These are phyloP conservation scores for Cardiocondyla obscurior DNA, from an alignment of 1,140 invertebrate species.

Conservation along the genomic window DNA sequence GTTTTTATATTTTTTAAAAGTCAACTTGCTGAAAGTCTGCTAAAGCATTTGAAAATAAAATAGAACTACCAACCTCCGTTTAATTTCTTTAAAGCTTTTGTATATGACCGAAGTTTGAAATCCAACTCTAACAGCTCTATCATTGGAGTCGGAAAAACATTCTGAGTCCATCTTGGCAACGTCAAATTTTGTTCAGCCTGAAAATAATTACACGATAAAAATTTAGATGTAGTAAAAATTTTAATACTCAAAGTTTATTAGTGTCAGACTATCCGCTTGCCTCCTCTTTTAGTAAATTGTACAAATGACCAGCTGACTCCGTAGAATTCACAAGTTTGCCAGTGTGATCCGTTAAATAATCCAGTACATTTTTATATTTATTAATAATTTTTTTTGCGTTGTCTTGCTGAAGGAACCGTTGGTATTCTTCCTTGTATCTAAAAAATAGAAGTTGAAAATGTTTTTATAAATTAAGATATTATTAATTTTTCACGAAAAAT, in stretches of 20 bases:
- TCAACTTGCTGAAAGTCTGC: no score
- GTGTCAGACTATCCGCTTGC: conserved; percentile 55
- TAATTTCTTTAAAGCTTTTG: conserved; percentile 73
- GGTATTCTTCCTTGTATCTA: conserved; percentile 73
- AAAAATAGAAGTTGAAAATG: neutral
- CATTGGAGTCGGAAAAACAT: conserved; percentile 78
- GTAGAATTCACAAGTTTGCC: conserved; percentile 75
- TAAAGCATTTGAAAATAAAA: no score
- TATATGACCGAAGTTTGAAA: conserved; percentile 76
- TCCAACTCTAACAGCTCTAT: conserved; percentile 75
- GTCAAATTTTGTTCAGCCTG: conserved; percentile 78
- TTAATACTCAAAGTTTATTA: neutral
- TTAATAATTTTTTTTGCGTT: conserved; percentile 66
- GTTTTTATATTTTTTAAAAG: neutral
- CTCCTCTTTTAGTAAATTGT: conserved; percentile 80
- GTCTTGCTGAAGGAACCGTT: conserved; percentile 59
- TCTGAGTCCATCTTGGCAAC: conserved; percentile 76
- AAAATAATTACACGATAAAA: conserved; percentile 9
- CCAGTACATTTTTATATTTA: conserved; percentile 75
- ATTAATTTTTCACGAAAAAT: neutral
- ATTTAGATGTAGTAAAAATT: neutral
- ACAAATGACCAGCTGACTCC: conserved; percentile 72
- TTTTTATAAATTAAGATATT: neutral
- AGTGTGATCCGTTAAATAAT: conserved; percentile 75
- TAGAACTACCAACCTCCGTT: conserved; percentile 74